These are phyloP conservation scores for Heliconius hermathena DNA, from an alignment of 1,140 invertebrate genomes.

Conservation along the genomic window DNA sequence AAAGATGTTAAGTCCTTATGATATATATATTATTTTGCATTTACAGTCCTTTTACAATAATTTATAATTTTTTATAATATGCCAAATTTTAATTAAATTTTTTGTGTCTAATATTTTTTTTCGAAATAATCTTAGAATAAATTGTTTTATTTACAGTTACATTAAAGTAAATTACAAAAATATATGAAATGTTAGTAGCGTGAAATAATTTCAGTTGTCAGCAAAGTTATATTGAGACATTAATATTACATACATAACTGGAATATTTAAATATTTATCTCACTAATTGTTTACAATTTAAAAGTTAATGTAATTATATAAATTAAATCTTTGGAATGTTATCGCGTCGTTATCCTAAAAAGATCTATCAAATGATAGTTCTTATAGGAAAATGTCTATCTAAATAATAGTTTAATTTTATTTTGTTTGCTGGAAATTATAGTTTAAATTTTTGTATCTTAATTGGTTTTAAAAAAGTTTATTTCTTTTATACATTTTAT, in stretches of 20 bases:
- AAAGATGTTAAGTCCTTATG: too few species aligned
- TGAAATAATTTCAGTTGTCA: conserved; percentile 6
- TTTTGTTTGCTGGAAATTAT: not conserved
- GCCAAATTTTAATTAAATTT: not conserved
- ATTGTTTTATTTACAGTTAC: conserved; percentile 5
- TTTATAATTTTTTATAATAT: not conserved
- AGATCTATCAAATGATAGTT: conserved; percentile 5
- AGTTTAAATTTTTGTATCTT: not conserved
- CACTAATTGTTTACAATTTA: not conserved
- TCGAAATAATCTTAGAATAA: not conserved
- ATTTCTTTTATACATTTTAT: not conserved
- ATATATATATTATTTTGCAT: too few species aligned
- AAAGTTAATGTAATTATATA: not conserved
- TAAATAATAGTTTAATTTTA: not conserved
- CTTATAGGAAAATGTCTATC: not conserved
- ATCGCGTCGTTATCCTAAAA: not conserved
- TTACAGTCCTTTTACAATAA: not conserved
- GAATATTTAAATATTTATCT: not conserved
- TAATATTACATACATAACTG: not conserved
- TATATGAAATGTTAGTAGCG: not conserved
- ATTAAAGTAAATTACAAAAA: not conserved
- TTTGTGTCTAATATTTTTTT: not conserved
- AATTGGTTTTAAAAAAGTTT: not conserved
- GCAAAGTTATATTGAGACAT: not conserved
- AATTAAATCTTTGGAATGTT: conserved; percentile 23